Base-by-base conservation (phyloP, 2,888 invertebrate genomes). In the Lepeophtheirus nordmannii region DNA sequence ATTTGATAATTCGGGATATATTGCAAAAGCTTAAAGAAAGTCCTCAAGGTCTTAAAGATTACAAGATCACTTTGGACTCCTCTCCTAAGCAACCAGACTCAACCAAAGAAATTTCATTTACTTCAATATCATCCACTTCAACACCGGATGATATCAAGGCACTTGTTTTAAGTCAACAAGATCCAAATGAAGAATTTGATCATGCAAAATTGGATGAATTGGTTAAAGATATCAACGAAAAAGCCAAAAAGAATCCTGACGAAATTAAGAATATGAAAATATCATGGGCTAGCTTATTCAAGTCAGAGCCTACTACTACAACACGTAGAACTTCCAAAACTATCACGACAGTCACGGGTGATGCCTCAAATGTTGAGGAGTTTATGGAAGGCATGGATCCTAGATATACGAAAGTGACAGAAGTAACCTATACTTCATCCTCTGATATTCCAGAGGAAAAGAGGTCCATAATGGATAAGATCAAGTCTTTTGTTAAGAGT, bases 41-140 rank as follows among this genome's bases (percentile, higher is more conserved):
- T 46, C 53, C 53, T n/a, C 3, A 46, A 46, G 53, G 53, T 46
- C 53, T 46, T 14, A 46, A 46, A 46, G 53, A 46, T 46, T 46
- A 46, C 53, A 46, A 46, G 53, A 46, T 46, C 53, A 5, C 53
- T 46, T 8, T 46, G 8, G 53, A 46, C 17, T 46, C 53, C 53
- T n/a, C 2, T 14, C 53, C 53, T 7, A 2, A 7, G 7, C 30
- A 7, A 30, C 30, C 30, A 30, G 2, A 30, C 30, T 30, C 30
- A 5, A 46, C 53, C 8, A 2, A 8, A 46, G 53, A 46, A 14
- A 46, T 46, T 46, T 46, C 53, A n/a, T 17, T 46, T 14, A 46
- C 53, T 46, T 46, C 53, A 14, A 46, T 46, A n/a, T n/a, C 53
- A 17, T 46, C 53, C 17, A 46, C 14, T 5, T 46, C 53, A 46